phyloP scores from a whole-genome alignment of 2,888 invertebrate species.

The Isoperla grammatica region DNA sequence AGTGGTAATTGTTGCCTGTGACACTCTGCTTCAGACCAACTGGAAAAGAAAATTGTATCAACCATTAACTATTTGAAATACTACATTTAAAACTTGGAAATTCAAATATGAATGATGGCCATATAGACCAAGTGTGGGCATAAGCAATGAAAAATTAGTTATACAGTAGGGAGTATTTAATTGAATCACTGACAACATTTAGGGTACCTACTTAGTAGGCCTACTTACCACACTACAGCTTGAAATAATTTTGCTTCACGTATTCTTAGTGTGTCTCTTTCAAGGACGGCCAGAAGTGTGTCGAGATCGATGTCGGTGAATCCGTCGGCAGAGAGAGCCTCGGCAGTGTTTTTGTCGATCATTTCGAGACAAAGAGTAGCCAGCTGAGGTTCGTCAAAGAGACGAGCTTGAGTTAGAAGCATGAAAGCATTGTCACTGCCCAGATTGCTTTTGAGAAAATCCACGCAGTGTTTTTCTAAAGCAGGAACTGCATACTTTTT shows the following conservation, averaged over 20 bases:
- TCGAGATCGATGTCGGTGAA: slow-evolving; percentile 78
- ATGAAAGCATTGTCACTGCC: slow-evolving; percentile 80
- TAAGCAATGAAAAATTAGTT: too few relatives aligned
- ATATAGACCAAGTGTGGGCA: too few relatives aligned
- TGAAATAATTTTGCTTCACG: slow-evolving; percentile 73
- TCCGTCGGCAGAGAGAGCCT: slow-evolving; percentile 71
- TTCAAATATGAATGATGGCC: too few relatives aligned
- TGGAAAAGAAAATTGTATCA: too few relatives aligned
- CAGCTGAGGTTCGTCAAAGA: slow-evolving; percentile 77
- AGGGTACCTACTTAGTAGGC: too few relatives aligned
- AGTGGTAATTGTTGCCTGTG: slow-evolving; percentile 57
- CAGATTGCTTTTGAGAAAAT: slow-evolving; percentile 66
- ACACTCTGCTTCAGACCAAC: slow-evolving; percentile 74
- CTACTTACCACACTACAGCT: slow-evolving; percentile 56
- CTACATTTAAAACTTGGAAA: too few relatives aligned
- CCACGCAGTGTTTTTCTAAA: slow-evolving; percentile 75
- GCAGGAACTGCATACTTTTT: slow-evolving; percentile 84
- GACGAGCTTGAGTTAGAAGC: slow-evolving; percentile 66
- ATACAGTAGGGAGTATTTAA: too few relatives aligned
- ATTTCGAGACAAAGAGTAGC: slow-evolving; percentile 75
- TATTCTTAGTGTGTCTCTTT: slow-evolving; percentile 71
- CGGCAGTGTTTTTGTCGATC: slow-evolving; percentile 76
- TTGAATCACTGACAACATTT: too few relatives aligned
- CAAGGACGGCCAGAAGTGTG: slow-evolving; percentile 68
- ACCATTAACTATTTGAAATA: too few relatives aligned